These are phyloP conservation scores for Bubo scandiacus DNA, from an alignment of 2,113 vertebrate genomes.

Conservation along the genomic window DNA sequence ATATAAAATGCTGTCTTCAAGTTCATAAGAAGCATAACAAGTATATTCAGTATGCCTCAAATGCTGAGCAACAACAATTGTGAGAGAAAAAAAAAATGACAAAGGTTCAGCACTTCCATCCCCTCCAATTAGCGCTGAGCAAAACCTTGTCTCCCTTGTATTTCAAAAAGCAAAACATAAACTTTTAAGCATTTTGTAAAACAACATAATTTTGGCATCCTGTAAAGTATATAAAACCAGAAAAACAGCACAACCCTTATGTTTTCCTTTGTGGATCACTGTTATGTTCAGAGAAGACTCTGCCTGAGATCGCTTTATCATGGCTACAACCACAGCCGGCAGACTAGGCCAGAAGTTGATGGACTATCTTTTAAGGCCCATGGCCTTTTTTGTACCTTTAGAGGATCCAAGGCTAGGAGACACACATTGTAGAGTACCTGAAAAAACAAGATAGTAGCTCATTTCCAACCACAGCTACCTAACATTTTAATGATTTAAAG, in stretches of 20 bases:
- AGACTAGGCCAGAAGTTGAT: background rate
- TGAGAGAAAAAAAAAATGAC: background rate
- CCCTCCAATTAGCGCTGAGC: background rate
- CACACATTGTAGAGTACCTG: background rate
- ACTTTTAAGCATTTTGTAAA: background rate
- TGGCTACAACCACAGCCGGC: background rate
- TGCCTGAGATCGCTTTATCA: background rate
- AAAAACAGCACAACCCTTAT: background rate
- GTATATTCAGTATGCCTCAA: background rate
- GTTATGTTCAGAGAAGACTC: background rate
- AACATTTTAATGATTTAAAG: background rate
- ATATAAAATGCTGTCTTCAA: background rate
- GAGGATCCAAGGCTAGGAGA: background rate
- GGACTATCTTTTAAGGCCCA: background rate
- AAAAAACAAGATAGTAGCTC: background rate
- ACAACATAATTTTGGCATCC: background rate
- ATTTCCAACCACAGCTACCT: background rate
- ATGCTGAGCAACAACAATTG: background rate
- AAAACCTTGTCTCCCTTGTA: background rate
- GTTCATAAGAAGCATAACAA: background rate
- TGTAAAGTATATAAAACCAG: background rate
- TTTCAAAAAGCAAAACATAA: background rate
- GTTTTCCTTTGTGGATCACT: background rate
- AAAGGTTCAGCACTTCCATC: background rate
- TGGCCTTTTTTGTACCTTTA: background rate